Conservation (phyloP, 1,140 invertebrate species). For the Ceratitis capitata region DNA sequence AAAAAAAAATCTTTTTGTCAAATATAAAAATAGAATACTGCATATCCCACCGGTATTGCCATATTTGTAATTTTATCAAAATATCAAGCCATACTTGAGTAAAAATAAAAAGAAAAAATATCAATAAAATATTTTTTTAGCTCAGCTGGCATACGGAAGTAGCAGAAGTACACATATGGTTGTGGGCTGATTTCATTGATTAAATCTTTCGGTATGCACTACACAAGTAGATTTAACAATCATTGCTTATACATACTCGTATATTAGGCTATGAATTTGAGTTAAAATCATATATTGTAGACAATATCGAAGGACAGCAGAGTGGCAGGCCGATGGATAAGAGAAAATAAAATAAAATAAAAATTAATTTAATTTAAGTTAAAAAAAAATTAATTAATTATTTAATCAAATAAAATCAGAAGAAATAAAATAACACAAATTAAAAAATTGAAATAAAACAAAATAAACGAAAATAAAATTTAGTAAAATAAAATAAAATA, state of each 20-base stretch:
- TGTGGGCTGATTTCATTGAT: conserved; percentile 23
- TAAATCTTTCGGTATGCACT: background rate
- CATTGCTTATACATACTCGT: background rate
- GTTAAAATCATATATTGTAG: background rate
- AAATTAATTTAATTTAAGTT: too few species aligned
- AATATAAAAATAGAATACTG: background rate
- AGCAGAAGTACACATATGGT: background rate
- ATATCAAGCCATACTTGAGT: background rate
- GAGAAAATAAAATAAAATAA: too few species aligned
- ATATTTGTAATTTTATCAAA: conserved; percentile 12
- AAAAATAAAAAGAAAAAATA: background rate
- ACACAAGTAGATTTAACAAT: background rate
- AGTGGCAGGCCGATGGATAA: background rate
- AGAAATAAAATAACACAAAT: too few species aligned
- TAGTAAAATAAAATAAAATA: too few species aligned
- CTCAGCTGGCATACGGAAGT: conserved; percentile 12
- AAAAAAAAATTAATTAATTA: too few species aligned
- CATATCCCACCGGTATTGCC: background rate
- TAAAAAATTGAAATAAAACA: too few species aligned
- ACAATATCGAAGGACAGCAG: background rate
- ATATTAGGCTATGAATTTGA: background rate
- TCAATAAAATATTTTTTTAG: background rate
- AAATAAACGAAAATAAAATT: too few species aligned
- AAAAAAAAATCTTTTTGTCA: background rate
- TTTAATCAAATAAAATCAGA: too few species aligned